Conservation (phyloP, 2,888 invertebrate genomes). For the Meteorus colon region DNA sequence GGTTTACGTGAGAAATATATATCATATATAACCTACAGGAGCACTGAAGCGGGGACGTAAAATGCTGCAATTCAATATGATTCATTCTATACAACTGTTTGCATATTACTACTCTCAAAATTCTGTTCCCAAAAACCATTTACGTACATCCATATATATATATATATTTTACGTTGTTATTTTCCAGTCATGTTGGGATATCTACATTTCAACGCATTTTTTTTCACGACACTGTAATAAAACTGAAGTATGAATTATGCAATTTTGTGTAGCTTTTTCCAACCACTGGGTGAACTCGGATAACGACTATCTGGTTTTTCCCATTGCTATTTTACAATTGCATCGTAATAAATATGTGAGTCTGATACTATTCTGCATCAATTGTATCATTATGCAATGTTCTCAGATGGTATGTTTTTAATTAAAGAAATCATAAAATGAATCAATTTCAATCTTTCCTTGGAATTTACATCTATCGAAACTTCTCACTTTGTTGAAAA, state of each 20-base stretch:
- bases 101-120: background rate
- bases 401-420: background rate
- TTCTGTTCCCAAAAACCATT: background rate
- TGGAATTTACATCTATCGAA: background rate
- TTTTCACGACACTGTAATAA: background rate
- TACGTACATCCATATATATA: background rate
- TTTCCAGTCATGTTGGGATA: background rate
- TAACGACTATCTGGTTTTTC: background rate
- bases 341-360: background rate
- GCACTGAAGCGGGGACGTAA: background rate
- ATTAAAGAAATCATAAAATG: background rate
- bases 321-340: background rate
- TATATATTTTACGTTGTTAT: background rate
- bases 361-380: background rate
- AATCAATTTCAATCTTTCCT: background rate
- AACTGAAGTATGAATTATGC: background rate
- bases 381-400: background rate
- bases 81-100: constrained; percentile 27
- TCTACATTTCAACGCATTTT: background rate
- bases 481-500: background rate
- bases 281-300: background rate
- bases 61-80: constrained; percentile 24
- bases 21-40: constrained; percentile 21
- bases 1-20: constrained; percentile 34
- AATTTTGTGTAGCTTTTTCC: background rate